phyloP scores from a whole-genome alignment of 2,113 vertebrate genomes.

The Hippotragus niger region DNA sequence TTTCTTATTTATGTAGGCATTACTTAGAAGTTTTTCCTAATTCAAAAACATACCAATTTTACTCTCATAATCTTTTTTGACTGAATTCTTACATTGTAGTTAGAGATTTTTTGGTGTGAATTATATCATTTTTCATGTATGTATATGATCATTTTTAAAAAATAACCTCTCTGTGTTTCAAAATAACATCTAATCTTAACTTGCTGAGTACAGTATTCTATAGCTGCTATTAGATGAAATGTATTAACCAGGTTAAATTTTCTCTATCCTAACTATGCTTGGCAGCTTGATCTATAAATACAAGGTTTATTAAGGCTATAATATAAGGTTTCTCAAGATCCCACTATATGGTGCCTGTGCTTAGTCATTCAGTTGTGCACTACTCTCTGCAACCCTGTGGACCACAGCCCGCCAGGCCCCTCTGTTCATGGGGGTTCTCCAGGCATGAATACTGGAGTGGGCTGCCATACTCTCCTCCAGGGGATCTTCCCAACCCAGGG shows the following conservation, averaged over 20 bases:
- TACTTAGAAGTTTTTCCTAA: neutral
- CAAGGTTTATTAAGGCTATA: neutral
- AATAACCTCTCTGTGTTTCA: neutral
- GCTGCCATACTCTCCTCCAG: neutral
- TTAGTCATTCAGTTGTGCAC: neutral
- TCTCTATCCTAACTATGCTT: neutral
- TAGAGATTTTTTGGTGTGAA: neutral
- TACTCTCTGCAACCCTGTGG: neutral
- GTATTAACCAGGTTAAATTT: neutral
- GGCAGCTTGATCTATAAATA: neutral
- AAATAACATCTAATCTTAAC: neutral
- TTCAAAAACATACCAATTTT: neutral
- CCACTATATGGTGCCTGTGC: neutral
- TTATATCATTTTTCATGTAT: neutral
- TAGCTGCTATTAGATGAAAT: neutral
- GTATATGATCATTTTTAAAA: neutral
- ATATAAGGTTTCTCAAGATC: neutral
- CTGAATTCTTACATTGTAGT: neutral
- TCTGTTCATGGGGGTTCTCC: neutral
- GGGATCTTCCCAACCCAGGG: neutral
- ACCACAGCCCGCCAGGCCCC: fast-evolving
- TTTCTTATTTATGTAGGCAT: neutral
- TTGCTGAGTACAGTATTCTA: neutral
- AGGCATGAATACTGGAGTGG: neutral
- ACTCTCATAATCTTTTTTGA: neutral